These are phyloP conservation scores for Paelopatides confundens DNA, from an alignment of 53 echinoderm and acorn worm genomes.

Conservation along the genomic window DNA sequence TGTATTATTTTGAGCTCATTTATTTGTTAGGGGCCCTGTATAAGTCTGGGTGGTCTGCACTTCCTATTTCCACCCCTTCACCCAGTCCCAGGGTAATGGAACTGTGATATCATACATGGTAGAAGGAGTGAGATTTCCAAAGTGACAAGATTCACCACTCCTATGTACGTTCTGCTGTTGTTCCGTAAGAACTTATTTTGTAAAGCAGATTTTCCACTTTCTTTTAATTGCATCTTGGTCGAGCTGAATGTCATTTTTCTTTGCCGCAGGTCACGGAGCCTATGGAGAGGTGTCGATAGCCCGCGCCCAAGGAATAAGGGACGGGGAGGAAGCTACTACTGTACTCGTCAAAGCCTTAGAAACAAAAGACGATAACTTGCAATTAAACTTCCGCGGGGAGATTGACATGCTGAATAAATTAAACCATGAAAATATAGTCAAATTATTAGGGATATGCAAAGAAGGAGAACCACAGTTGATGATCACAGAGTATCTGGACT, in stretches of 20 bases:
- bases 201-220: no score
- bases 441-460: slow-evolving; percentile 90
- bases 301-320: slow-evolving; percentile 90
- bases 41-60: no score
- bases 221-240: no score
- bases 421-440: slow-evolving; percentile 94
- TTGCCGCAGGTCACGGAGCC: slow-evolving; percentile 82
- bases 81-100: no score
- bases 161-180: no score
- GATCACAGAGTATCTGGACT: slow-evolving; percentile 98
- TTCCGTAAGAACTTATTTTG: no score
- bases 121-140: no score
- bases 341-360: slow-evolving; percentile 96
- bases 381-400: slow-evolving; percentile 94
- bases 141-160: no score
- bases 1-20: no score
- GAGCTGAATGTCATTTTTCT: neutral
- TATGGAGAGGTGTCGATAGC: slow-evolving; percentile 96
- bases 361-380: slow-evolving; percentile 83
- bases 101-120: no score
- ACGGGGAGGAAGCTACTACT: slow-evolving; percentile 98
- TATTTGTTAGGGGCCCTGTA: no score
- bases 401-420: slow-evolving; percentile 98
- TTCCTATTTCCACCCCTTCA: no score
- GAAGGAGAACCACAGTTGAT: slow-evolving; percentile 94